Conservation (phyloP, 2,888 invertebrate genomes). For the Choreutis nemorana region DNA sequence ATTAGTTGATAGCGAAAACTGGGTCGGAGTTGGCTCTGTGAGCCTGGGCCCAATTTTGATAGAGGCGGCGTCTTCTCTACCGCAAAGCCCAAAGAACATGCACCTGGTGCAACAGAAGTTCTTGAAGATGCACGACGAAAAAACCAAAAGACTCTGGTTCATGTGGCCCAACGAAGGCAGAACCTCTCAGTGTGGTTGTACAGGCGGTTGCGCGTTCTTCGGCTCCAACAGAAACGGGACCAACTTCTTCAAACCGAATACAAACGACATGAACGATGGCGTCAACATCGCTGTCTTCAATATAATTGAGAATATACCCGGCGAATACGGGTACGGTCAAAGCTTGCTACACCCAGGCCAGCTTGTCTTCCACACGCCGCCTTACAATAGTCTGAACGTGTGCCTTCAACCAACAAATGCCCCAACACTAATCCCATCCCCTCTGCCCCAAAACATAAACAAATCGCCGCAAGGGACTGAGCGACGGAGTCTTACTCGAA, state of each 20-base stretch:
- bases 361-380: slow-evolving; percentile 89
- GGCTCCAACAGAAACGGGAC: slow-evolving; percentile 90
- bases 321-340: slow-evolving; percentile 93
- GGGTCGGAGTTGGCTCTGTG: slow-evolving; percentile 92
- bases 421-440: slow-evolving; percentile 46
- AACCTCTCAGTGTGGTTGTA: slow-evolving; percentile 88
- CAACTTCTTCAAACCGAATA: slow-evolving; percentile 86
- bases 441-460: slow-evolving; percentile 42
- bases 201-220: slow-evolving; percentile 95
- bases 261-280: slow-evolving; percentile 82
- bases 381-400: slow-evolving; percentile 81
- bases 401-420: slow-evolving; percentile 73
- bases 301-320: slow-evolving; percentile 73
- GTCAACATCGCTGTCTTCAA: slow-evolving; percentile 83
- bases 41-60: slow-evolving; percentile 89
- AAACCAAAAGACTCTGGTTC: slow-evolving; percentile 91
- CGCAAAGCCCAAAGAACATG: slow-evolving; percentile 78
- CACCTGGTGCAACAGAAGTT: slow-evolving; percentile 85
- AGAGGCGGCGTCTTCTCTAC: slow-evolving; percentile 87
- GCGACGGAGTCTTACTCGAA: slow-evolving; percentile 48
- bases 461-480: slow-evolving; percentile 49
- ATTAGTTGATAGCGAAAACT: slow-evolving; percentile 69
- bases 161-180: slow-evolving; percentile 84
- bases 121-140: slow-evolving; percentile 82
- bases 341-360: slow-evolving; percentile 88